Conservation (phyloP, 2,888 invertebrate species). For the Drosophila cracens region DNA sequence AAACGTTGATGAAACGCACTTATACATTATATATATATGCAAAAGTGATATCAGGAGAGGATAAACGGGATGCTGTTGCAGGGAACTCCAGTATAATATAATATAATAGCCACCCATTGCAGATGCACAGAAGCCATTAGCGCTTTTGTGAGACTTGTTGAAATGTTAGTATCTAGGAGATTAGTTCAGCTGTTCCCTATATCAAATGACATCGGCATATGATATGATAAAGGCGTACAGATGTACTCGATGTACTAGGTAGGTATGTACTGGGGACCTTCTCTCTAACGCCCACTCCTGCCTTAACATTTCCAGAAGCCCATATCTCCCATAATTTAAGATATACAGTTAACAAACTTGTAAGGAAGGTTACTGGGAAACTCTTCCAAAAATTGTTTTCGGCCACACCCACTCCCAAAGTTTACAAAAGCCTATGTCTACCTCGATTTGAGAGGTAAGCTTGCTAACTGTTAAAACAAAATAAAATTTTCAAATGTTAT, state of each 20-base stretch:
- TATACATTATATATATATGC: conserved; percentile 8
- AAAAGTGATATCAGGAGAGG: not conserved
- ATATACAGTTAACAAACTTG: no score
- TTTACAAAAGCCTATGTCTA: no score
- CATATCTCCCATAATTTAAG: not conserved
- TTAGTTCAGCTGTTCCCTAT: not conserved
- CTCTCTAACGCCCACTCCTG: not conserved
- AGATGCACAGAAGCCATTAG: not conserved
- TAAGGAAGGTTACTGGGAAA: not conserved
- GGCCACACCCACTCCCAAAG: no score
- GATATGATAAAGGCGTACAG: no score
- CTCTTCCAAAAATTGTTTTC: no score
- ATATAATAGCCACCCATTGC: not conserved
- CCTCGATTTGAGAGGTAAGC: no score
- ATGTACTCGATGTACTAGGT: no score
- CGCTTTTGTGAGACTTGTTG: not conserved
- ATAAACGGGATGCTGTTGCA: conserved; percentile 5
- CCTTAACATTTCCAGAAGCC: not conserved
- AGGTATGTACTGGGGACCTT: no score
- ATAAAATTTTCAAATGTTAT: no score
- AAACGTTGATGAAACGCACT: conserved; percentile 27
- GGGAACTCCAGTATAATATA: not conserved
- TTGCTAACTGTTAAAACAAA: no score
- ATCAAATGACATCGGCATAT: not conserved
- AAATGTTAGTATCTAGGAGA: not conserved